Conservation (phyloP, 2,113 vertebrate species). For the Naja naja region DNA sequence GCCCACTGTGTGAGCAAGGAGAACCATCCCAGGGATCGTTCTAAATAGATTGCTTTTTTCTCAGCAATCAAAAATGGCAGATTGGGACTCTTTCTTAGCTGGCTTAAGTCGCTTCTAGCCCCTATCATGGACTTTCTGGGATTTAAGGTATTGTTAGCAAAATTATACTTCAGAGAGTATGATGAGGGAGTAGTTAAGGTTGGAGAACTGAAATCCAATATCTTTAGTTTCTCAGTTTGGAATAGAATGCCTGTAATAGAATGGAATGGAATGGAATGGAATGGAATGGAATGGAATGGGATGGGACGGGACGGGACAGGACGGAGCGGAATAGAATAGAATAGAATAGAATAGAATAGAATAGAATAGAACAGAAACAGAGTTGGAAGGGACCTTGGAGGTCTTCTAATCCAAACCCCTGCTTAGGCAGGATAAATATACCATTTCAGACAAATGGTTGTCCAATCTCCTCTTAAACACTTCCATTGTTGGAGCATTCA, state of each 20-base stretch:
- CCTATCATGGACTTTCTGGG: slow-evolving; percentile 43
- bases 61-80: slow-evolving; percentile 50
- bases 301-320: too few species aligned
- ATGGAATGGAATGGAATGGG: too few species aligned
- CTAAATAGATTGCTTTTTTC: slow-evolving; percentile 33
- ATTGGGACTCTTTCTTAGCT: slow-evolving; percentile 57
- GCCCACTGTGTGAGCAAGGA: slow-evolving; percentile 55
- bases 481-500: too few species aligned
- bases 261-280: too few species aligned
- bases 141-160: not conserved
- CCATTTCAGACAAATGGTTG: too few species aligned
- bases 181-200: not conserved
- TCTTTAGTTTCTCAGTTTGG: not conserved
- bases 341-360: too few species aligned
- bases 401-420: too few species aligned
- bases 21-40: slow-evolving; percentile 55
- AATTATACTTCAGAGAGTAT: slow-evolving; percentile 30
- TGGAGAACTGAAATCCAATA: not conserved
- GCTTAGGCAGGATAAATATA: too few species aligned
- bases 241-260: not conserved
- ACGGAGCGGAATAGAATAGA: too few species aligned
- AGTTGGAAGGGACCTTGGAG: too few species aligned
- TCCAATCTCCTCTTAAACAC: too few species aligned
- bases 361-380: too few species aligned
- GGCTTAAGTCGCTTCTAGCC: slow-evolving; percentile 35